These are phyloP conservation scores for Drosophila sordidapex DNA, from an alignment of 2,888 invertebrate species.

Conservation along the genomic window DNA sequence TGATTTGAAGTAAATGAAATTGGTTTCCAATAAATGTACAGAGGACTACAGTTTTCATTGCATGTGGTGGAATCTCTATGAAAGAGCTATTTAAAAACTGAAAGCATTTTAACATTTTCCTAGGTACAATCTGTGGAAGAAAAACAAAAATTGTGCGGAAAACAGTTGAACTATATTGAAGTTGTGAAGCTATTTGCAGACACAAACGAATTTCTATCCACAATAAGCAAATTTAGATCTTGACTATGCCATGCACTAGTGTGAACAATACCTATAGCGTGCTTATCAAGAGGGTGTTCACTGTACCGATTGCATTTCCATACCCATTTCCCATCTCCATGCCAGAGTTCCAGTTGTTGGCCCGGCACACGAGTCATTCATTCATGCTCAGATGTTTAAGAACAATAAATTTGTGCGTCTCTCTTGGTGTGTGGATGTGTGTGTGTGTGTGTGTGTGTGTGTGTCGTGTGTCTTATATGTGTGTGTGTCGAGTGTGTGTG, in stretches of 20 bases:
- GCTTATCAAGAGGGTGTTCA: background rate
- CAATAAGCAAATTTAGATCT: background rate
- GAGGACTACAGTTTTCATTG: background rate
- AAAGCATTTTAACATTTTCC: background rate
- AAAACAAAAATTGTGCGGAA: background rate
- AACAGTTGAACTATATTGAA: background rate
- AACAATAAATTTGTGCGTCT: conserved; percentile 66
- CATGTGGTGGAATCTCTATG: background rate
- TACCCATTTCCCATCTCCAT: conserved; percentile 2
- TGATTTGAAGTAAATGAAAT: background rate
- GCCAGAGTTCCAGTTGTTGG: conserved; percentile 37
- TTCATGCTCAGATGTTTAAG: conserved; percentile 71
- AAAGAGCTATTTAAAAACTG: background rate
- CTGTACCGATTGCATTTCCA: conserved; percentile 3
- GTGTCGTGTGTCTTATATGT: background rate
- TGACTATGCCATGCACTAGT: no score
- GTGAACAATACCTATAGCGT: background rate
- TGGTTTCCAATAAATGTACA: background rate
- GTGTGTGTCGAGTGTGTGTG: conserved; percentile 11
- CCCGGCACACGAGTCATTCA: conserved; percentile 53
- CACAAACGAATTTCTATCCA: background rate
- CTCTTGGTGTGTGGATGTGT: conserved; percentile 14
- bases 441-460: background rate
- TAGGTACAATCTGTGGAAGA: background rate
- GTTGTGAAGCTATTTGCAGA: background rate